Evolutionary conservation across 2,113 vertebrate genomes (phyloP).

Genomic region (Myanophis thanlyinensis): DNA sequence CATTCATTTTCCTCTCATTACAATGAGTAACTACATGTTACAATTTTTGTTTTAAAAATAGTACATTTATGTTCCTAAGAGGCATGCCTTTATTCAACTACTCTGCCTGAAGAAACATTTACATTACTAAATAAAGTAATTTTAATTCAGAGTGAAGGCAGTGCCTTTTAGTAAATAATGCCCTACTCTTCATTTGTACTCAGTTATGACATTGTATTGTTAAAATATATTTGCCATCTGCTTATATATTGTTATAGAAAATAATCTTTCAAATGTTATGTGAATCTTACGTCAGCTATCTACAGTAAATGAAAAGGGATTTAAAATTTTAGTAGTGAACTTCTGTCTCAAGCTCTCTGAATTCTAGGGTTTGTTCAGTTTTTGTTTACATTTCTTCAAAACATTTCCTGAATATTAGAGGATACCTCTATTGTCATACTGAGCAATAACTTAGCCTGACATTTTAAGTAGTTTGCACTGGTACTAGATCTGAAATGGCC

Average conservation of each 20-base stretch:
- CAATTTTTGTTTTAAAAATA: slow-evolving; percentile 5
- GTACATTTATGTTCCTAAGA: not conserved
- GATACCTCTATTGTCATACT: not conserved
- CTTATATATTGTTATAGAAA: not conserved
- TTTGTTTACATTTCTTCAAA: not conserved
- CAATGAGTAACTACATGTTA: slow-evolving; percentile 57
- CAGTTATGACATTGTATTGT: not conserved
- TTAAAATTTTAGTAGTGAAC: not conserved
- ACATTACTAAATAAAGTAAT: not conserved
- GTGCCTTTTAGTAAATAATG: not conserved
- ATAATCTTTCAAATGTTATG: not conserved
- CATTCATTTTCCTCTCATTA: not conserved
- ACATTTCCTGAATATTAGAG: not conserved
- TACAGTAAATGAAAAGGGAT: not conserved
- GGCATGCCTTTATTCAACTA: not conserved
- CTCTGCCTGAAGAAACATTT: not conserved
- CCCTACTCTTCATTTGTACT: not conserved
- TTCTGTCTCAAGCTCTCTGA: not conserved
- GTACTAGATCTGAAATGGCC: not conserved
- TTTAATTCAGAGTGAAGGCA: not conserved
- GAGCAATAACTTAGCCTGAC: too few relatives aligned
- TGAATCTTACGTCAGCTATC: not conserved
- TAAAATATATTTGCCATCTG: not conserved
- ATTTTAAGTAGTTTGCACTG: not conserved
- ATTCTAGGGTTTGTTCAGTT: not conserved